Evolutionary conservation across 1,140 invertebrate species (phyloP).

Genomic region (Lordiphosa mommai): DNA sequence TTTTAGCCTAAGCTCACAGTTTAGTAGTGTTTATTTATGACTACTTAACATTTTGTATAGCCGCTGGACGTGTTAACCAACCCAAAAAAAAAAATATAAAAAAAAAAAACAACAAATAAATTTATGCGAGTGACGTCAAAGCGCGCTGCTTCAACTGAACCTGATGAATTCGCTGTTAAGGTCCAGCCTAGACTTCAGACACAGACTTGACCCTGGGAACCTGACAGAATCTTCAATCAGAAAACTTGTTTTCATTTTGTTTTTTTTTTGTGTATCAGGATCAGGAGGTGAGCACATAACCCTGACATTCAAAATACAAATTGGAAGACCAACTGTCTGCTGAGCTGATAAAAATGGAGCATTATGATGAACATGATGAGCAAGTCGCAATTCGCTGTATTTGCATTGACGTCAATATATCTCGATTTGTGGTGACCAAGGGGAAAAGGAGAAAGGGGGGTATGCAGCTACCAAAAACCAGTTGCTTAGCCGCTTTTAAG

Average conservation of each 20-base stretch:
- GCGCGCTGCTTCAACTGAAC: constrained; percentile 33
- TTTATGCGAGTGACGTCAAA: constrained; percentile 73
- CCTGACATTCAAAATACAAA: constrained; percentile 58
- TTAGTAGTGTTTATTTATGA: constrained; percentile 76
- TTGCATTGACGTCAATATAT: constrained; percentile 73
- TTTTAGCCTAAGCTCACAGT: constrained; percentile 59
- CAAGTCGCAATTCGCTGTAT: constrained; percentile 36
- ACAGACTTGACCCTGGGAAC: constrained; percentile 29
- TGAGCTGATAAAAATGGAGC: neutral
- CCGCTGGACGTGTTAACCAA: constrained; percentile 59
- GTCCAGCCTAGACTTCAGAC: constrained; percentile 12
- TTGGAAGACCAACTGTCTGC: constrained; percentile 21
- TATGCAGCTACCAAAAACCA: constrained; percentile 20
- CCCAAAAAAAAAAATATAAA: constrained; percentile 31
- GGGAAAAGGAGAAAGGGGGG: constrained; percentile 14
- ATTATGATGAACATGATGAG: neutral
- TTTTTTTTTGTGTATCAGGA: constrained; percentile 38
- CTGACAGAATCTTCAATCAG: constrained; percentile 20
- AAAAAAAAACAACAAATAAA: constrained; percentile 26
- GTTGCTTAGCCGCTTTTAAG: too few species aligned
- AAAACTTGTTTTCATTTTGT: constrained; percentile 46
- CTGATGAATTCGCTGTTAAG: constrained; percentile 38
- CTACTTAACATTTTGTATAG: constrained; percentile 59
- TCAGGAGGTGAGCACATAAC: constrained; percentile 57
- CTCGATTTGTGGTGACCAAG: constrained; percentile 6